These are phyloP conservation scores for Frankliniella intonsa DNA, from an alignment of 2,888 invertebrate species.

Conservation along the genomic window DNA sequence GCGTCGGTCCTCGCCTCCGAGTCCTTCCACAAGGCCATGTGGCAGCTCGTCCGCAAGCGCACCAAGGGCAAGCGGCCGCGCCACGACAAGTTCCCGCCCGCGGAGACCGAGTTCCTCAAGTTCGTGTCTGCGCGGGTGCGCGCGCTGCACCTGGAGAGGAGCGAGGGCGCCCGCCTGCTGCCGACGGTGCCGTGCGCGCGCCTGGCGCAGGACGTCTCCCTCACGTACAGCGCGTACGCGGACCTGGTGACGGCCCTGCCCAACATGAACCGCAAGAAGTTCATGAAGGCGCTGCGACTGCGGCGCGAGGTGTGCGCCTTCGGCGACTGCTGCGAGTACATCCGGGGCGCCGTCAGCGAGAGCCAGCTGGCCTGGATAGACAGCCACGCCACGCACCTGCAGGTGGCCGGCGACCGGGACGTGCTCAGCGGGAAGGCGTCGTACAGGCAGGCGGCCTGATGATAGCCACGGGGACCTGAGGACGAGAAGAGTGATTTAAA, in stretches of 20 bases:
- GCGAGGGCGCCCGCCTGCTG: not conserved
- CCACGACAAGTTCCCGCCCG: not conserved
- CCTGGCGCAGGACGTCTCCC: not conserved
- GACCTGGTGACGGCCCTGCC: not conserved
- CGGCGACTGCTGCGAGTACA: not conserved
- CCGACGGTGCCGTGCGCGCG: not conserved
- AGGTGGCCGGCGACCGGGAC: conserved; percentile 4
- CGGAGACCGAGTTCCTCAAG: not conserved
- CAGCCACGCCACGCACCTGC: not conserved
- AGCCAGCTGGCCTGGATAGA: not conserved
- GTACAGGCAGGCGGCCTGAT: not conserved
- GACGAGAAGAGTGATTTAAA: no score
- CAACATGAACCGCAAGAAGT: not conserved
- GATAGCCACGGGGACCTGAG: not conserved
- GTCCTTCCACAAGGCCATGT: conserved; percentile 26
- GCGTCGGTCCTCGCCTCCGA: not conserved
- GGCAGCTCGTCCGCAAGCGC: conserved; percentile 9
- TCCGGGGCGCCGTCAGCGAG: not conserved
- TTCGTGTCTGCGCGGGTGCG: not conserved
- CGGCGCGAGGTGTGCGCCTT: not conserved
- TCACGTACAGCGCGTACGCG: not conserved
- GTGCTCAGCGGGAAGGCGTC: not conserved
- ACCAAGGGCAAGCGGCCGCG: not conserved
- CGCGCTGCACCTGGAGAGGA: not conserved
- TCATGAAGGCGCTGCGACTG: not conserved